These are phyloP conservation scores for Hirundichthys speculiger DNA, from an alignment of 2,113 vertebrate species.

Conservation along the genomic window DNA sequence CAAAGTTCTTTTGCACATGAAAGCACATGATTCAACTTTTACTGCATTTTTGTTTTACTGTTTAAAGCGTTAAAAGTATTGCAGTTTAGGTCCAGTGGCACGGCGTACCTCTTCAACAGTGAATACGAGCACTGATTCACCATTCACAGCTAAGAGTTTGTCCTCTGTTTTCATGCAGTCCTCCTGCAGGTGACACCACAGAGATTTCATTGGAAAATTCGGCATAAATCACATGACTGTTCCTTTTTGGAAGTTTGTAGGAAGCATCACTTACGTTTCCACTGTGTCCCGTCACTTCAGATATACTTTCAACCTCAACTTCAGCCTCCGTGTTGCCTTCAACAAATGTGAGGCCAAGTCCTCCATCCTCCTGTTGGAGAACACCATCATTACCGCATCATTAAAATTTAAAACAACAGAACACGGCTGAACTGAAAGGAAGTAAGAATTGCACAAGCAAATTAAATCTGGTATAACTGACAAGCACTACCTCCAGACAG, in stretches of 20 bases:
- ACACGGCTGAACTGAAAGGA: background rate
- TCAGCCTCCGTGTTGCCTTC: constrained; percentile 84
- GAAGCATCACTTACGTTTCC: constrained; percentile 74
- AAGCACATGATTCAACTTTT: too few relatives aligned
- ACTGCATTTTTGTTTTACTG: background rate
- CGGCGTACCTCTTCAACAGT: constrained; percentile 86
- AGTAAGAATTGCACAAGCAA: background rate
- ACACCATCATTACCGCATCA: background rate
- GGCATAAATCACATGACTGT: background rate
- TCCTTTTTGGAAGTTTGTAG: background rate
- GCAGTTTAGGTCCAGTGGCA: background rate
- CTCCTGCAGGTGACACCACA: constrained; percentile 77
- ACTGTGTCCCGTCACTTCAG: constrained; percentile 81
- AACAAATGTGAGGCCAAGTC: constrained; percentile 85
- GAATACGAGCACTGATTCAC: constrained; percentile 85
- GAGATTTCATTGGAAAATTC: constrained; percentile 12
- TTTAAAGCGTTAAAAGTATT: background rate
- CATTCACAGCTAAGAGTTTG: constrained; percentile 86
- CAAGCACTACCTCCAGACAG: background rate
- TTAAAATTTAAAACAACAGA: background rate
- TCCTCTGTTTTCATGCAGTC: constrained; percentile 86
- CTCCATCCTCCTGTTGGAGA: constrained; percentile 84
- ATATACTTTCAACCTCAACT: constrained; percentile 84
- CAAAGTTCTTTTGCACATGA: too few relatives aligned
- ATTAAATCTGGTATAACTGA: constrained; percentile 1